Evolutionary conservation across 2,888 invertebrate species (phyloP).

Genomic region (Melinaea marsaeus): DNA sequence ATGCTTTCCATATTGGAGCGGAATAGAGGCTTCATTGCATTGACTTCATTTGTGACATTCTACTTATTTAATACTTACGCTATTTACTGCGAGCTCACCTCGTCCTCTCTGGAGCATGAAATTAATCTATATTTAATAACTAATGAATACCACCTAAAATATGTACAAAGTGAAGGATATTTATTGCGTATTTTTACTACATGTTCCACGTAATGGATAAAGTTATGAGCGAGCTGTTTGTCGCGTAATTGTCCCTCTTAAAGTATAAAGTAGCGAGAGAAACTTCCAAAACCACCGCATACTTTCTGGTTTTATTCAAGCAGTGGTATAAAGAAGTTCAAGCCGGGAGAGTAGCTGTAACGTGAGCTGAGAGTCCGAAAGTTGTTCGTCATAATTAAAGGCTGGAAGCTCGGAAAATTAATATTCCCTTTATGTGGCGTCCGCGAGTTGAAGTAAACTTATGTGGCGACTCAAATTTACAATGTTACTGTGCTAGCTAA

Average conservation of each 20-base stretch:
- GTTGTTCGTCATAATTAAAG: constrained; percentile 65
- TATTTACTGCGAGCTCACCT: too few relatives aligned
- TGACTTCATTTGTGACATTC: not conserved
- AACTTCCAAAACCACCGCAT: constrained; percentile 39
- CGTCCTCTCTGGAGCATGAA: not conserved
- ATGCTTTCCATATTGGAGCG: constrained; percentile 43
- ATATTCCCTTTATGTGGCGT: constrained; percentile 55
- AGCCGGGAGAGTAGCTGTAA: constrained; percentile 55
- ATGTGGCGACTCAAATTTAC: constrained; percentile 25
- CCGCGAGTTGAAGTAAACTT: constrained; percentile 30
- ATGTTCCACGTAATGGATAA: constrained; percentile 26
- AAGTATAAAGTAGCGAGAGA: constrained; percentile 39
- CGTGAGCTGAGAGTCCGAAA: constrained; percentile 56
- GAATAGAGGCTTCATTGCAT: constrained; percentile 17
- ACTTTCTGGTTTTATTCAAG: constrained; percentile 38
- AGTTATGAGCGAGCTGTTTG: constrained; percentile 28
- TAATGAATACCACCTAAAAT: constrained; percentile 1
- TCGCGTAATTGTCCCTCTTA: constrained; percentile 33
- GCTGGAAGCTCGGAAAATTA: constrained; percentile 58
- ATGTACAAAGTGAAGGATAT: not conserved
- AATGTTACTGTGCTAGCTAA: constrained; percentile 25
- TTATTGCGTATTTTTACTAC: constrained; percentile 17
- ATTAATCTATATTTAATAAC: not conserved
- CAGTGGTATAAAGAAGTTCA: constrained; percentile 49
- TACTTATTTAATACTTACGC: not conserved